Evolutionary conservation across 2,888 invertebrate species (phyloP), one percentile per base, ranked within the genome.

Genomic region (Smittia aterrima): DNA sequence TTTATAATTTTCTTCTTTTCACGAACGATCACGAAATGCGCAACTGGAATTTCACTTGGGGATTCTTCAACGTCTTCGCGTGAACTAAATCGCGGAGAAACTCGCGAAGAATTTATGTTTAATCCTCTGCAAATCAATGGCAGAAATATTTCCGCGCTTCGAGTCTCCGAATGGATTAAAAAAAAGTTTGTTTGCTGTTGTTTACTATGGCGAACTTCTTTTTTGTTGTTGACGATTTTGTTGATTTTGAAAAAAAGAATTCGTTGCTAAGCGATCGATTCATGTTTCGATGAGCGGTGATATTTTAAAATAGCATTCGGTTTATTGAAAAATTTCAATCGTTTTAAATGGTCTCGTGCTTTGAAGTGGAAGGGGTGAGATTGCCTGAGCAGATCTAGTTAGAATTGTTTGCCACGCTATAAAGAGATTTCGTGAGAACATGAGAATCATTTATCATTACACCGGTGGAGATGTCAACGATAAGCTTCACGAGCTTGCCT

Each of bases 161-260:
- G n/a, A n/a, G n/a, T n/a, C 62, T 72, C 27, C 4, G 0, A 18
- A n/a, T 38, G 38, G 16, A 53, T 53, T 62, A 32, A 32, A 40
- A 41, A 41, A 72, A 25, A 27, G 4, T 9, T 64, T 64, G 64
- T 27, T 64, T 64, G 53, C 53, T 16, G 27, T 40, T 72, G 62
- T 72, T 72, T 72, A 72, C 72, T 32, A 70, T 47, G 47, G 24
- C 11, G 22, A 53, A 54, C 25, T n/a, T n/a, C n/a, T n/a, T 54
- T 71, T 41, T 54, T 71, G 70, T 71, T 54, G 47, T 71, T 71
- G 70, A 71, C 70, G 70, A 54, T 24, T 72, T 72, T 58, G 58
- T 72, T 58, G 62, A 62, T 72, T 72, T 62, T 38, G 13, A 62
- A 9, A 32, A 27, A 47, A 22, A 11, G 13, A 16, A 20, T 58